Conservation (phyloP, 2,113 vertebrate species). For the Lampris incognitus region DNA sequence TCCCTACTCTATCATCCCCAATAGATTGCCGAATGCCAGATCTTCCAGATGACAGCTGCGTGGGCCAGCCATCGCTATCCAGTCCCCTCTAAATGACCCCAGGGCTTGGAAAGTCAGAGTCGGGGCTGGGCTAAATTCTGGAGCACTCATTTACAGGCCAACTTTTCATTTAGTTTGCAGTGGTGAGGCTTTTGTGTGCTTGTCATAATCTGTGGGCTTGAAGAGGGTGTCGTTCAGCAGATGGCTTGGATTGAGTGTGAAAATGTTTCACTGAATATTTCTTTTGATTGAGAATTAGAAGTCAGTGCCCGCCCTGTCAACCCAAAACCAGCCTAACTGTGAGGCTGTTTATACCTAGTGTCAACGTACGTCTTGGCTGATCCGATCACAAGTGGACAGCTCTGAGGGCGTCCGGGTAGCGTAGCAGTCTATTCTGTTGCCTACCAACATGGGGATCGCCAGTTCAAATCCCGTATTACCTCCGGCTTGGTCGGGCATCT, state of each 20-base stretch:
- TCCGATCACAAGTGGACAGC: too few species aligned
- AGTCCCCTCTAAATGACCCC: conserved; percentile 52
- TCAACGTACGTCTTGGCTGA: too few species aligned
- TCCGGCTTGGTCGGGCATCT: too few species aligned
- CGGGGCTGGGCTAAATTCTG: conserved; percentile 6
- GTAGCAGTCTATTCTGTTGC: too few species aligned
- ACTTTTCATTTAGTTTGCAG: conserved; percentile 35
- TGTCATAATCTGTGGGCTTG: conserved; percentile 32
- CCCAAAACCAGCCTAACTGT: conserved; percentile 5
- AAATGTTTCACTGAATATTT: conserved; percentile 19
- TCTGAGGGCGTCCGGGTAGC: too few species aligned
- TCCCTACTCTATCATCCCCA: conserved; percentile 35
- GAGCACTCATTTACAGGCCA: conserved; percentile 28
- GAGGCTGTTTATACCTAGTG: background rate
- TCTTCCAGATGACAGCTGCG: conserved; percentile 71
- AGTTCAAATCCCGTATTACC: too few species aligned
- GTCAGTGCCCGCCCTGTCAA: conserved; percentile 11
- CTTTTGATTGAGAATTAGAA: conserved; percentile 36
- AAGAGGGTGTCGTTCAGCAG: conserved; percentile 27
- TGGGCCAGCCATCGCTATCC: conserved; percentile 18
- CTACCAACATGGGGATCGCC: too few species aligned
- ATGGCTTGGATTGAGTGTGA: background rate
- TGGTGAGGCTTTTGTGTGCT: conserved; percentile 30
- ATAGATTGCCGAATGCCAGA: conserved; percentile 52
- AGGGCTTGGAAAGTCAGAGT: conserved; percentile 26